A percentile compares a stretch with the other conserved stretches of the same genome.
Conservation (phyloP, 2,888 invertebrate genomes). For the Caenorhabditis wallacei region DNA sequence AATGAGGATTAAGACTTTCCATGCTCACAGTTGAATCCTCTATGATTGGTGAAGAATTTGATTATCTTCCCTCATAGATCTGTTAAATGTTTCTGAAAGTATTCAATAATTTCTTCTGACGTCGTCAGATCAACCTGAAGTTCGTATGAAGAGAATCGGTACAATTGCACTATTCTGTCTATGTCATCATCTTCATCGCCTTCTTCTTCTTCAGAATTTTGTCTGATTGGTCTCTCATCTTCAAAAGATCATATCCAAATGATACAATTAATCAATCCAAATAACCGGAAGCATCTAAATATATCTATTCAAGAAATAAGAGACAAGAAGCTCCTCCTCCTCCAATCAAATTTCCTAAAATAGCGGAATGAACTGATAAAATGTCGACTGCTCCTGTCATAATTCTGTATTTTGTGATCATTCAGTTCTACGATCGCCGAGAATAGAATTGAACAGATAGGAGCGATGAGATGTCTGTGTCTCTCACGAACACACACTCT, state of each 20-base stretch:
- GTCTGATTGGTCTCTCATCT: constrained; percentile 40
- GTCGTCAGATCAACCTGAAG: not conserved
- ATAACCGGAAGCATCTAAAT: constrained; percentile 40
- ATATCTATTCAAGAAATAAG: constrained; percentile 19
- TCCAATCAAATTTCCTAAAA: constrained; percentile 38
- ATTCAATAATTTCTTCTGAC: not conserved
- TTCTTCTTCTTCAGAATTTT: not conserved
- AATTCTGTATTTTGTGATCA: constrained; percentile 37
- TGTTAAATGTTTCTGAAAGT: not conserved
- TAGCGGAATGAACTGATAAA: constrained; percentile 49
- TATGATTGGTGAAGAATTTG: no score
- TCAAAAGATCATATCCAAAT: constrained; percentile 39
- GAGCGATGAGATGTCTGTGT: constrained; percentile 11
- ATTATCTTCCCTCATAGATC: no score
- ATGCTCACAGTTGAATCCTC: no score
- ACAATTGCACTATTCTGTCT: constrained; percentile 8
- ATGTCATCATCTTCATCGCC: no score
- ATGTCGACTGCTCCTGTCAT: constrained; percentile 27
- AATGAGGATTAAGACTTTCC: no score
- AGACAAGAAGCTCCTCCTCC: constrained; percentile 19
- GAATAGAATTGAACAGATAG: constrained; percentile 36
- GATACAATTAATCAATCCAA: constrained; percentile 24
- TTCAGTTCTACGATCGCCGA: constrained; percentile 23
- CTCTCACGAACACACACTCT: constrained; percentile 1
- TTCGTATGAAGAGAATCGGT: not conserved